Evolutionary conservation across 2,113 vertebrate genomes (phyloP).

Genomic region (Scytalopus superciliaris): DNA sequence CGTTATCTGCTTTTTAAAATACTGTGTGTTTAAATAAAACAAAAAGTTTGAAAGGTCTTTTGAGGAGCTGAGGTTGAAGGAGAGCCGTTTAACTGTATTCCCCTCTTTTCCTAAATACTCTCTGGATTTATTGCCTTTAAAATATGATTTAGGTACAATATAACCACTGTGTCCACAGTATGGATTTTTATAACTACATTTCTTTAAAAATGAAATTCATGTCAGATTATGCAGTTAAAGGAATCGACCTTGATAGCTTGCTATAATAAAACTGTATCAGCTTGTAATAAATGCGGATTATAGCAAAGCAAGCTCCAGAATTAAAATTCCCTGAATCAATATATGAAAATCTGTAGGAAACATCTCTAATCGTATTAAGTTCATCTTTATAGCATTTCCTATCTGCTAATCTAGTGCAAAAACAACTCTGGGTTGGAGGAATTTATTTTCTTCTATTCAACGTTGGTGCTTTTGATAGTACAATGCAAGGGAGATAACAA

Average conservation of each 20-base stretch:
- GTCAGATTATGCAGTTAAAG: slow-evolving; percentile 68
- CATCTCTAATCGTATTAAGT: slow-evolving; percentile 84
- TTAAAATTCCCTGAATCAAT: slow-evolving; percentile 93
- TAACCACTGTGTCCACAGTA: slow-evolving; percentile 54
- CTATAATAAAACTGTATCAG: slow-evolving; percentile 74
- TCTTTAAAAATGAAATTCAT: slow-evolving; percentile 70
- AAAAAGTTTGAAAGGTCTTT: slow-evolving; percentile 29
- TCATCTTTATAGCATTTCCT: slow-evolving; percentile 80
- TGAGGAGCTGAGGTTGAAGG: not conserved
- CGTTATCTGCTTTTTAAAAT: not conserved
- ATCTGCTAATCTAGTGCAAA: slow-evolving; percentile 86
- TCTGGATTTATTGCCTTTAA: slow-evolving; percentile 55
- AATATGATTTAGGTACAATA: slow-evolving; percentile 54
- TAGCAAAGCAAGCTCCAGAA: slow-evolving; percentile 81
- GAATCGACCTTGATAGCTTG: slow-evolving; percentile 72
- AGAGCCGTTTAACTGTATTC: not conserved
- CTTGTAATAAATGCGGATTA: slow-evolving; percentile 89
- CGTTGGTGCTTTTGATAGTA: slow-evolving; percentile 51
- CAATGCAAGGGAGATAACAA: slow-evolving; percentile 11
- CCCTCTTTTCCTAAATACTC: not conserved
- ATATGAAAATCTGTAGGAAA: slow-evolving; percentile 85
- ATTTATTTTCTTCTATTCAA: slow-evolving; percentile 71
- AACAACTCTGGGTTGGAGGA: slow-evolving; percentile 76
- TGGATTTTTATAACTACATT: slow-evolving; percentile 66
- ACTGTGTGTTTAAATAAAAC: not conserved